Evolutionary conservation across 2,888 invertebrate species (phyloP), one percentile per base, ranked within the genome.

Genomic region (Asteroscopus sphinx): DNA sequence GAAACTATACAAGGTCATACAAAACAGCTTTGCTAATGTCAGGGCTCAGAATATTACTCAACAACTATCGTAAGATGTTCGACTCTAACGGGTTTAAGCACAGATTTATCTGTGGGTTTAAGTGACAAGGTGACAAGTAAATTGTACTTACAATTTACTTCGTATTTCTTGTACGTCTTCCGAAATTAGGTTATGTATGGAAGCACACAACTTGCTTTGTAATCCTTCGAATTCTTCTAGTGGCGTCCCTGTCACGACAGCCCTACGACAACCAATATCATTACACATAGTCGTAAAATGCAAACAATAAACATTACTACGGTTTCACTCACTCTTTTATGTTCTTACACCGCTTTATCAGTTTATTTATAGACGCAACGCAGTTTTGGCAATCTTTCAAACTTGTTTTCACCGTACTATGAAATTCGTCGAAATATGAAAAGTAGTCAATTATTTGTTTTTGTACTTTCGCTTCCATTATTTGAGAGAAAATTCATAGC

Each of bases 361-460:
- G 87, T 86, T 95, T 95, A 87, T 90, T 87, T 79, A 95, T 90
- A 86, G 92, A 90, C 69, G 87, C 84, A 77, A 94, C 88, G 80
- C 90, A 90, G 82, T 91, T 92, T 84, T 89, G 89, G 89, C 94
- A 91, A 76, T 93, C 91, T 87, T 91, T 90, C 90, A 95, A 90
- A 81, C 88, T 86, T 80, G 81, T 84, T 86, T 89, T 91, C 73
- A 94, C 91, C 53, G 86, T 88, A 55, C 88, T 90, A 69, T 92
- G 88, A 76, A 94, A 94, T 76, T 89, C 88, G 67, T 93, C 93
- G 67, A 95, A 91, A 78, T 85, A 89, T 40, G 93, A 91, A 85
- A 95, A 95, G 79, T 94, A 95, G 75, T 90, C 93, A 77, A 93
- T 84, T 40, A 95, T 83, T 78, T 94, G 89, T 76, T 94, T 95